Evolutionary conservation across 2,797 vertebrate species (phyloP).

Genomic region (Acanthurus lineatus): DNA sequence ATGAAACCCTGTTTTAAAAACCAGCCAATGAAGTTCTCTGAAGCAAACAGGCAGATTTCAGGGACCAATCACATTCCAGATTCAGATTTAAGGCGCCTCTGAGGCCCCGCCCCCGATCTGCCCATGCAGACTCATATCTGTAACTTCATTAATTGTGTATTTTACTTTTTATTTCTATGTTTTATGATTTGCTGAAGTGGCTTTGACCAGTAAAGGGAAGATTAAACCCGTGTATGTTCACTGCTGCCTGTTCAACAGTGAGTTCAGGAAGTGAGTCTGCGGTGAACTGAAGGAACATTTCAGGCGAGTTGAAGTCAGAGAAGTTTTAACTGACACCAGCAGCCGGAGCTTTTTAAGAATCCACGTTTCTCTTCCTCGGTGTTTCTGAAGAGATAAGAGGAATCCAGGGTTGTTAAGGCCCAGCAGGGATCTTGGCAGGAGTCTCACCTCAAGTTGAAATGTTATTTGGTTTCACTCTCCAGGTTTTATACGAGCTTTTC

Average conservation of each 20-base stretch:
- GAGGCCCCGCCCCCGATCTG: no score
- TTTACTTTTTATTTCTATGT: background rate
- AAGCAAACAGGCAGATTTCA: background rate
- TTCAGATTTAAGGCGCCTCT: no score
- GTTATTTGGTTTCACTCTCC: conserved; percentile 4
- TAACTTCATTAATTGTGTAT: background rate
- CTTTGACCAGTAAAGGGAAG: no score
- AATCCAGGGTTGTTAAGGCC: background rate
- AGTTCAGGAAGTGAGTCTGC: background rate
- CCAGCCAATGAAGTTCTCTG: background rate
- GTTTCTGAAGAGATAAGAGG: conserved; percentile 19
- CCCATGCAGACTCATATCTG: background rate
- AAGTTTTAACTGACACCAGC: conserved; percentile 8
- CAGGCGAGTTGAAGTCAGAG: background rate
- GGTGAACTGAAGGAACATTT: background rate
- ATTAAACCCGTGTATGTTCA: no score
- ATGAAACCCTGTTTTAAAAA: background rate
- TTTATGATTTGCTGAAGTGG: no score
- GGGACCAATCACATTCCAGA: background rate
- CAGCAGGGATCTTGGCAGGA: conserved; percentile 12
- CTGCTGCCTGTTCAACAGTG: no score
- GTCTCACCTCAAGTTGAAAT: conserved; percentile 8
- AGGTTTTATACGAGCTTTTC: background rate
- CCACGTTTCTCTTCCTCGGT: background rate
- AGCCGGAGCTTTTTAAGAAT: background rate